These are phyloP conservation scores for Pundamilia nyererei DNA, from an alignment of 2,113 vertebrate species.

Conservation along the genomic window DNA sequence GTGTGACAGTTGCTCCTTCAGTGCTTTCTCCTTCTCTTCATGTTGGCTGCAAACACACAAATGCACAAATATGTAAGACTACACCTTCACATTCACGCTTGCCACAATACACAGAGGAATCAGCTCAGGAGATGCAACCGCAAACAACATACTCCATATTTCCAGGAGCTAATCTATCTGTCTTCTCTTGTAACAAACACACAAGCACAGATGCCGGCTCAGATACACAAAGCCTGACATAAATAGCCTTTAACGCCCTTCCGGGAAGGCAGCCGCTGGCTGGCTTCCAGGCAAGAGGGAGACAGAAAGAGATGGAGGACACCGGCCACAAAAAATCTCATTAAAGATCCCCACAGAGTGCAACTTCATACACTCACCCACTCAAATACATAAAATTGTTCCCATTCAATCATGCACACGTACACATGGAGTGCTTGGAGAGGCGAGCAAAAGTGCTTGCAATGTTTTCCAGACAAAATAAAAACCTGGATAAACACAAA, in stretches of 20 bases:
- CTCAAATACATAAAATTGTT: slow-evolving; percentile 18
- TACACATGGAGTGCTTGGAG: not conserved
- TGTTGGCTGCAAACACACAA: slow-evolving; percentile 77
- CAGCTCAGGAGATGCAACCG: slow-evolving; percentile 11
- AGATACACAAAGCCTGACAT: slow-evolving; percentile 45
- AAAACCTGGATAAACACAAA: not conserved
- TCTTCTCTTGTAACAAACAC: slow-evolving; percentile 43
- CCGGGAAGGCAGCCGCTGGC: slow-evolving; percentile 53
- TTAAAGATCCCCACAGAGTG: slow-evolving; percentile 54
- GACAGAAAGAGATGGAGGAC: slow-evolving; percentile 31
- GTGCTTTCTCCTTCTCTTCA: slow-evolving; percentile 86
- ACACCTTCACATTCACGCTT: not conserved
- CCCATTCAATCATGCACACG: not conserved
- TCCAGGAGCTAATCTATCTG: slow-evolving; percentile 55
- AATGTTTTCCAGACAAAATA: not conserved
- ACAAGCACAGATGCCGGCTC: not conserved
- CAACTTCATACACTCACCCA: slow-evolving; percentile 26
- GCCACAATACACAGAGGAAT: not conserved
- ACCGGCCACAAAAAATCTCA: slow-evolving; percentile 49
- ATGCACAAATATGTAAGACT: slow-evolving; percentile 15
- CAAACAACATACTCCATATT: slow-evolving; percentile 36
- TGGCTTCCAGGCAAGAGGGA: slow-evolving; percentile 54
- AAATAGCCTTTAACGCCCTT: slow-evolving; percentile 68
- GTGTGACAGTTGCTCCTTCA: slow-evolving; percentile 86
- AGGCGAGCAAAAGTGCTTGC: not conserved